Percentiles rank a stretch among this genome's conserved stretches.
Conservation (phyloP, 1,140 invertebrate species). For the Camponotus pennsylvanicus region DNA sequence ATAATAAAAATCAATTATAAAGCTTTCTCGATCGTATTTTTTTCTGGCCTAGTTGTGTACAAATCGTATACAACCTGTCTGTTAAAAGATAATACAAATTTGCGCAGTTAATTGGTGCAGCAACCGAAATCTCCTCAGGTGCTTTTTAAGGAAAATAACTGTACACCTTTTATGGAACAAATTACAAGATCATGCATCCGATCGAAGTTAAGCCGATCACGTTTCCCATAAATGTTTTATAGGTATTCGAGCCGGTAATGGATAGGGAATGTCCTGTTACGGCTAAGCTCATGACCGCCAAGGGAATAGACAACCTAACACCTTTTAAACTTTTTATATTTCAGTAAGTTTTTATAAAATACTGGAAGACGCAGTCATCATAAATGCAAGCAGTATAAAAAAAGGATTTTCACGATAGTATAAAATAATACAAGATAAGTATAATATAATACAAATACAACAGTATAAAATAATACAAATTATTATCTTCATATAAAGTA, state of each 20-base stretch:
- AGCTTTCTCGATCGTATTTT: slow-evolving; percentile 24
- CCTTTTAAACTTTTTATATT: slow-evolving; percentile 23
- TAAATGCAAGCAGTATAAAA: not conserved
- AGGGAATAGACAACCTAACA: slow-evolving; percentile 36
- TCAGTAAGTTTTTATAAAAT: slow-evolving; percentile 26
- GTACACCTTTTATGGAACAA: slow-evolving; percentile 32
- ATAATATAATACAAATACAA: no score
- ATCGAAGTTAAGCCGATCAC: slow-evolving; percentile 51
- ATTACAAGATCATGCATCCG: slow-evolving; percentile 56
- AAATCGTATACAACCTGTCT: not conserved
- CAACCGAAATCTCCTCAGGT: slow-evolving; percentile 17
- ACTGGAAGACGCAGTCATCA: not conserved
- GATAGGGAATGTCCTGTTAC: slow-evolving; percentile 49
- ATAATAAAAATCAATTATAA: slow-evolving; percentile 1
- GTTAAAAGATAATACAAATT: slow-evolving; percentile 47
- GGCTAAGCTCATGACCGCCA: slow-evolving; percentile 17
- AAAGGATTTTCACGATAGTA: not conserved
- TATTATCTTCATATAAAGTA: not conserved
- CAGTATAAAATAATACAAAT: not conserved
- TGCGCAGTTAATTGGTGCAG: slow-evolving; percentile 37
- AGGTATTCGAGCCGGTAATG: slow-evolving; percentile 41
- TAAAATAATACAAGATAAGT: not conserved
- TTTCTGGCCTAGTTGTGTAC: not conserved
- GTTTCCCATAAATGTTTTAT: slow-evolving; percentile 58
- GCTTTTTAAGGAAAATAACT: slow-evolving; percentile 41